Conservation (phyloP, 1,140 invertebrate genomes). For the Drosophila chauvacae region DNA sequence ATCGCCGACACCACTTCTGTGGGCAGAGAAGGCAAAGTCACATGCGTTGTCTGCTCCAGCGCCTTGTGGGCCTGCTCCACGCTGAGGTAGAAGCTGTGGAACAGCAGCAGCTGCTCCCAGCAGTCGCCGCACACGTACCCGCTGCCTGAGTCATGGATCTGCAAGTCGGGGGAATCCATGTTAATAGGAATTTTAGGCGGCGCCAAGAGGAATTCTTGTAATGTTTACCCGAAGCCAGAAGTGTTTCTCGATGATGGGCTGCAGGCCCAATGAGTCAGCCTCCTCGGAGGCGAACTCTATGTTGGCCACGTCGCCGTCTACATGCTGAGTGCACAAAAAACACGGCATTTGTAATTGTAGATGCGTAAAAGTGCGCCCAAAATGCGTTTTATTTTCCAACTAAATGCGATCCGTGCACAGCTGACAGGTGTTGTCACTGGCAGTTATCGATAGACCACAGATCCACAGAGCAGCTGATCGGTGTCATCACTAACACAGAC, state of each 20-base stretch:
- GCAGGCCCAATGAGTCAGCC: slow-evolving; percentile 47
- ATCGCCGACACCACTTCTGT: slow-evolving; percentile 3
- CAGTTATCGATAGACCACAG: slow-evolving; percentile 15
- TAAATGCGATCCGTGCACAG: slow-evolving; percentile 1
- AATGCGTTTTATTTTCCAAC: slow-evolving; percentile 25
- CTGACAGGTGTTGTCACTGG: slow-evolving; percentile 11
- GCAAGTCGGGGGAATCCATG: neutral
- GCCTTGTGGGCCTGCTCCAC: slow-evolving; percentile 60
- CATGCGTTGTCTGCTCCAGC: neutral
- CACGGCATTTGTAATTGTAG: slow-evolving; percentile 32
- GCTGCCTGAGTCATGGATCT: slow-evolving; percentile 29
- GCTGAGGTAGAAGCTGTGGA: slow-evolving; percentile 63
- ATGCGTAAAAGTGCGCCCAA: neutral
- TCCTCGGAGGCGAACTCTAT: slow-evolving; percentile 55
- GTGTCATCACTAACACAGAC: slow-evolving; percentile 14
- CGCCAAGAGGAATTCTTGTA: neutral
- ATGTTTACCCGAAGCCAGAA: slow-evolving; percentile 66
- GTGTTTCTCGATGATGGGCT: slow-evolving; percentile 62
- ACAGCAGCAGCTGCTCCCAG: slow-evolving; percentile 63
- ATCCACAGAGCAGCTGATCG: slow-evolving; percentile 8
- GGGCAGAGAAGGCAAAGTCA: neutral
- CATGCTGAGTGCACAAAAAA: slow-evolving; percentile 51
- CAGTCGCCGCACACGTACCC: slow-evolving; percentile 58
- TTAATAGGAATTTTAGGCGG: neutral
- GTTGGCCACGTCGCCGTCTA: slow-evolving; percentile 32